These are phyloP conservation scores for Hyperoplus lanceolatus DNA, from an alignment of 2,797 vertebrate species.

Conservation along the genomic window DNA sequence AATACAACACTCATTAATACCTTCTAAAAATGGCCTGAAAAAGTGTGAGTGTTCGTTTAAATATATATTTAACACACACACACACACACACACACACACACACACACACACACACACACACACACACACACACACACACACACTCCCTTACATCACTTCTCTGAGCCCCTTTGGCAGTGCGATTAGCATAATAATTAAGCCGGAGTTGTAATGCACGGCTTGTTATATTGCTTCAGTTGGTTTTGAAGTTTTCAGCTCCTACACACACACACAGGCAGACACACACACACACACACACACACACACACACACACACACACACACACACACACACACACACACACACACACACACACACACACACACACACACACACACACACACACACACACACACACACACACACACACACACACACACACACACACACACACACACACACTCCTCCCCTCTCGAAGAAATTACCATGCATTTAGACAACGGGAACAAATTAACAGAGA, in stretches of 20 bases:
- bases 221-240: slow-evolving; percentile 55
- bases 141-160: slow-evolving; percentile 67
- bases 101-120: no score
- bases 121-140: no score
- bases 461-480: slow-evolving; percentile 71
- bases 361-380: no score
- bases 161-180: slow-evolving; percentile 39
- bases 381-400: no score
- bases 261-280: not conserved
- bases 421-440: not conserved
- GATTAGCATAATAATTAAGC: slow-evolving; percentile 82
- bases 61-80: slow-evolving; percentile 62
- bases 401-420: not conserved
- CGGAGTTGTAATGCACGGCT: slow-evolving; percentile 64
- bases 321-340: no score
- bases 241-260: slow-evolving; percentile 57
- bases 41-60: slow-evolving; percentile 48
- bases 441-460: slow-evolving; percentile 31
- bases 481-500: slow-evolving; percentile 64
- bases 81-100: no score
- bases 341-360: no score
- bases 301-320: no score
- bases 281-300: no score
- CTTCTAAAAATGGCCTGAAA: slow-evolving; percentile 39
- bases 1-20: slow-evolving; percentile 31